Percentiles rank a stretch among this genome's conserved stretches.
These are phyloP conservation scores for Apamea monoglypha DNA, from an alignment of 2,888 invertebrate species.

Conservation along the genomic window DNA sequence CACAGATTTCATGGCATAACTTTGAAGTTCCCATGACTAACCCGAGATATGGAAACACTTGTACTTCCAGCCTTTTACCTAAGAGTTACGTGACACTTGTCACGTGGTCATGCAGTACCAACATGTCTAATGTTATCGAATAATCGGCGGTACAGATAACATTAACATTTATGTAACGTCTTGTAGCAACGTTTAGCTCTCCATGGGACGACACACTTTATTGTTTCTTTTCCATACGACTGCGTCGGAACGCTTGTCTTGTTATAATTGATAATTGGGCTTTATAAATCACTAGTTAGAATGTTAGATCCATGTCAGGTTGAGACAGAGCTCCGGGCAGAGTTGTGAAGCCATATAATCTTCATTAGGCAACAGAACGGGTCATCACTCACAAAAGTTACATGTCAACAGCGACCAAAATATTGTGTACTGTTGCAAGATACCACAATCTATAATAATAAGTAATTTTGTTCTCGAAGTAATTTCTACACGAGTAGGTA, in stretches of 20 bases:
- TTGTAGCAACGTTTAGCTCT: constrained; percentile 41
- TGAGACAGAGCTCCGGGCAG: constrained; percentile 58
- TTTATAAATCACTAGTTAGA: constrained; percentile 58
- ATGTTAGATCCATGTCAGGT: constrained; percentile 44
- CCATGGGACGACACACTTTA: constrained; percentile 53
- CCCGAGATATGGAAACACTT: constrained; percentile 15
- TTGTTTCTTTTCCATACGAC: constrained; percentile 53
- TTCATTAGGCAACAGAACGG: constrained; percentile 57
- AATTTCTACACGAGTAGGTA: constrained; percentile 8
- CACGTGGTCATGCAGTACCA: constrained; percentile 26
- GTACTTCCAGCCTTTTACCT: constrained; percentile 30
- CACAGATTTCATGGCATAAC: constrained; percentile 31
- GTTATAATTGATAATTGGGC: constrained; percentile 62
- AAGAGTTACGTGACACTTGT: constrained; percentile 51
- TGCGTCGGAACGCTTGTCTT: constrained; percentile 49
- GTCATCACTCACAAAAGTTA: constrained; percentile 62
- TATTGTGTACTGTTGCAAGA: constrained; percentile 48
- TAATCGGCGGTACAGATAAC: constrained; percentile 43
- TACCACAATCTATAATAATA: constrained; percentile 37
- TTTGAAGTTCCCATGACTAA: constrained; percentile 41
- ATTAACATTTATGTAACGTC: constrained; percentile 52
- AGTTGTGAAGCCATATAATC: constrained; percentile 54
- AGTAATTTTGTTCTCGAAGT: constrained; percentile 39
- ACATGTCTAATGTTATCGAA: constrained; percentile 50
- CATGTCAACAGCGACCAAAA: constrained; percentile 57